These are phyloP conservation scores for Rissa tridactyla DNA, from an alignment of 2,113 vertebrate species.

Conservation along the genomic window DNA sequence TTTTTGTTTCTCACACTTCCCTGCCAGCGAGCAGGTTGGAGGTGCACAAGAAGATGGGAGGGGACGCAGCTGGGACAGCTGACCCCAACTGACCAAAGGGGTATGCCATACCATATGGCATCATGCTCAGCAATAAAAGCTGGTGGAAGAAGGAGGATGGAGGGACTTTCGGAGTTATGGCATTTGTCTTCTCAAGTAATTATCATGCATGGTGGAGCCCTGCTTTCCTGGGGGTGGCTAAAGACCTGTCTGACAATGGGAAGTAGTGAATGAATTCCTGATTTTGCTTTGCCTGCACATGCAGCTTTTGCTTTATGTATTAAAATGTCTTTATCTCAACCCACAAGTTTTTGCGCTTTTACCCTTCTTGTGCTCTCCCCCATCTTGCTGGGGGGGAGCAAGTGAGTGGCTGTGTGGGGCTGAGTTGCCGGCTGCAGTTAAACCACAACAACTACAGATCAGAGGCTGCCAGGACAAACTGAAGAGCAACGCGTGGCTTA, in stretches of 20 bases:
- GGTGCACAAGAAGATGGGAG: not conserved
- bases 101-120: not conserved
- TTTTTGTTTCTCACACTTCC: not conserved
- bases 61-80: not conserved
- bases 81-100: not conserved
- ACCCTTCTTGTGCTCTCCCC: not conserved
- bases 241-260: fast-evolving
- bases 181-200: not conserved
- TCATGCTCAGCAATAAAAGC: not conserved
- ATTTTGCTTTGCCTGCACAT: not conserved
- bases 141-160: not conserved
- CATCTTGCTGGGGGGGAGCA: not conserved
- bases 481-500: not conserved
- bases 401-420: not conserved
- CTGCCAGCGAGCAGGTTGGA: not conserved
- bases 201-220: fast-evolving
- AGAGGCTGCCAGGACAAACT: not conserved
- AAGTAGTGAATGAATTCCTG: not conserved
- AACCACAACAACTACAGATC: not conserved
- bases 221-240: not conserved
- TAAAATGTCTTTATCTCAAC: not conserved
- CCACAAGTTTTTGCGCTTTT: not conserved
- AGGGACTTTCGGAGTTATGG: not conserved
- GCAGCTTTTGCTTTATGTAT: not conserved
- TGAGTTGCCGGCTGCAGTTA: not conserved